Percentiles rank a stretch among this genome's conserved stretches.
Evolutionary conservation across 2,797 vertebrate genomes (phyloP).

Genomic region (Phoeniculus purpureus): DNA sequence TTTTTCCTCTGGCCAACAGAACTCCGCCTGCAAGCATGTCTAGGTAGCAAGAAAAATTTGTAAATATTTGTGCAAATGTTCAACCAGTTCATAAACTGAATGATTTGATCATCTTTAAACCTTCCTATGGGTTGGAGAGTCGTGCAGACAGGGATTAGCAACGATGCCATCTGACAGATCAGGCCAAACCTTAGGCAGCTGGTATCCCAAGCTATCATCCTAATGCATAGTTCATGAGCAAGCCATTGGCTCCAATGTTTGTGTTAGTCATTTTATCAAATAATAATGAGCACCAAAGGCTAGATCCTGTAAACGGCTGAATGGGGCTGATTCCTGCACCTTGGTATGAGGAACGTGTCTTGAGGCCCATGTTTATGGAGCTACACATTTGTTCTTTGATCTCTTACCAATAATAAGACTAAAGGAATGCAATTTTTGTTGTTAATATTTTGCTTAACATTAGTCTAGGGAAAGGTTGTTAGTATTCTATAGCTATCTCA

Average conservation of each 20-base stretch:
- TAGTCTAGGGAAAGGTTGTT: background rate
- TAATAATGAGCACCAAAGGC: background rate
- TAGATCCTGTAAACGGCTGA: background rate
- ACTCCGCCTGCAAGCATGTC: background rate
- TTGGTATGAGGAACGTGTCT: background rate
- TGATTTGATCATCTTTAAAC: background rate
- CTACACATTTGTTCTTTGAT: slow-evolving; percentile 50
- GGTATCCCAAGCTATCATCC: background rate
- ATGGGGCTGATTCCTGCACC: background rate
- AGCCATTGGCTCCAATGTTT: slow-evolving; percentile 11
- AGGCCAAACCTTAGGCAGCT: slow-evolving; percentile 4
- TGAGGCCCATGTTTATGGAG: background rate
- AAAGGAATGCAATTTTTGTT: slow-evolving; percentile 43
- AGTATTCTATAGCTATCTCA: background rate
- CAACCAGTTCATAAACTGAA: background rate
- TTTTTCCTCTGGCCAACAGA: background rate
- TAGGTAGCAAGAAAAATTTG: background rate
- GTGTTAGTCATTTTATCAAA: slow-evolving; percentile 19
- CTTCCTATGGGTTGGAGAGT: background rate
- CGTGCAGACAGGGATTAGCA: background rate
- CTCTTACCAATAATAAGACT: slow-evolving; percentile 24
- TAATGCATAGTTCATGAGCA: background rate
- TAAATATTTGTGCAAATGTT: background rate
- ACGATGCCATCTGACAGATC: background rate
- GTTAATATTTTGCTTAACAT: slow-evolving; percentile 5